Evolutionary conservation across 1,140 invertebrate genomes (phyloP), one percentile per base, ranked within the genome.

Genomic region (Drosophila micromelanica): DNA sequence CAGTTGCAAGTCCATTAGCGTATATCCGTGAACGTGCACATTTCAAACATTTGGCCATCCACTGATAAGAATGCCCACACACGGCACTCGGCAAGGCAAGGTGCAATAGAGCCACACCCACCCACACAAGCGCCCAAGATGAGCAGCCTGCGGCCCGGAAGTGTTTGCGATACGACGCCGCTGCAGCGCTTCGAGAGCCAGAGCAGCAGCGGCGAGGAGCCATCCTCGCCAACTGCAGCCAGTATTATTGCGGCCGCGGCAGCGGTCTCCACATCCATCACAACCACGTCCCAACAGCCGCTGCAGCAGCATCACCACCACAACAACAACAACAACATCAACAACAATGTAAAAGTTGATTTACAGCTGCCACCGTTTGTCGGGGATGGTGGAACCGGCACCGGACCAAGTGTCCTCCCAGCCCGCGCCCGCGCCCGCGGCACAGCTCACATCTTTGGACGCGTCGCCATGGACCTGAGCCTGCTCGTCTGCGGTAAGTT

Each of bases 301-400:
- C 27, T 23, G 57, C 38, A 64, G 69, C 46, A 80, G 3, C 15
- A 68, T 0, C 42, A 51, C 3, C 45, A 42, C 42, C 62, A 60
- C 30, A 37, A 60, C 46, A 42, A 54, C 38, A 49, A 60, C 56
- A 61, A 49, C 20, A 82, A 79, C 49, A 85, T 79, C 20, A 73
- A 85, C 55, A 89, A 91, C 59, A 78, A 84, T 73, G 90, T 91
- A 35, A 91, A 91, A 67, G 69, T 89, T 52, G 80, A 91, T 62
- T 67, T 89, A 49, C 78, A 89, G 49, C 60, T 89, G 70, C 79
- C 84, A 27, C 70, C 54, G 5, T 89, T 77, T 52, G 76, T 71
- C 8, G 73, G 51, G 46, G 55, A 45, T 20, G 15, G 11, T 11
- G 43, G 12, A 35, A 4, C 51, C 7, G 52, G 59, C 57, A 42